phyloP scores from a whole-genome alignment of 2,113 vertebrate species.

The Heterotis niloticus region DNA sequence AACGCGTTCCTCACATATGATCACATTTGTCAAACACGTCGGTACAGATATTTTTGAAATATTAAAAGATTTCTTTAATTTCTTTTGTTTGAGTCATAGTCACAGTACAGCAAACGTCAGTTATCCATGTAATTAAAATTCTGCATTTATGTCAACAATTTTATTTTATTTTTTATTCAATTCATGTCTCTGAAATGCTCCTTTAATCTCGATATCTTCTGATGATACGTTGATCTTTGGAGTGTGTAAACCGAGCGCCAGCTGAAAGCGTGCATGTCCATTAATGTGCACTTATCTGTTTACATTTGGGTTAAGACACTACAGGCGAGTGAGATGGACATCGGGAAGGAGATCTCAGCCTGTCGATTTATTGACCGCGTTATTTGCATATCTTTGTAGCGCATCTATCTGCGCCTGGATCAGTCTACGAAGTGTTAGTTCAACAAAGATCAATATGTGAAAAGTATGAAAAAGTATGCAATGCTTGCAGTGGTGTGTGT shows the following conservation, averaged over 20 bases:
- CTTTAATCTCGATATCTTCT: not conserved
- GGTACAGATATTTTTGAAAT: not conserved
- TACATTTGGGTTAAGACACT: constrained; percentile 63
- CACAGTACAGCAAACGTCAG: not conserved
- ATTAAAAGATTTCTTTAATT: constrained; percentile 1
- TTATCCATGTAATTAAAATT: not conserved
- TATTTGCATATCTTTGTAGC: constrained; percentile 77
- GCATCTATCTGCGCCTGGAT: constrained; percentile 65
- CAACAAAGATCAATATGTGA: constrained; percentile 59
- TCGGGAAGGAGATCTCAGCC: constrained; percentile 64
- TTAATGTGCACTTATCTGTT: constrained; percentile 72
- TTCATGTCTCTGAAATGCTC: not conserved
- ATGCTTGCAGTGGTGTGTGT: too few relatives aligned
- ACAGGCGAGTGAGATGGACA: constrained; percentile 59
- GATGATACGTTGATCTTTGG: not conserved
- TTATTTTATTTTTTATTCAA: not conserved
- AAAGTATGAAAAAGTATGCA: constrained; percentile 37
- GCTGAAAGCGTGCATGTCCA: constrained; percentile 44
- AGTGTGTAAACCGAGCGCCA: too few relatives aligned
- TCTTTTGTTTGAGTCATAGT: not conserved
- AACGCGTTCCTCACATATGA: not conserved
- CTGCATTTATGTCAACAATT: not conserved
- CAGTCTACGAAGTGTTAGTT: constrained; percentile 68
- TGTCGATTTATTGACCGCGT: constrained; percentile 66
- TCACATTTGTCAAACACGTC: constrained; percentile 16